phyloP scores from a whole-genome alignment of 2,113 vertebrate species.

The Hippocampus guttulatus region DNA sequence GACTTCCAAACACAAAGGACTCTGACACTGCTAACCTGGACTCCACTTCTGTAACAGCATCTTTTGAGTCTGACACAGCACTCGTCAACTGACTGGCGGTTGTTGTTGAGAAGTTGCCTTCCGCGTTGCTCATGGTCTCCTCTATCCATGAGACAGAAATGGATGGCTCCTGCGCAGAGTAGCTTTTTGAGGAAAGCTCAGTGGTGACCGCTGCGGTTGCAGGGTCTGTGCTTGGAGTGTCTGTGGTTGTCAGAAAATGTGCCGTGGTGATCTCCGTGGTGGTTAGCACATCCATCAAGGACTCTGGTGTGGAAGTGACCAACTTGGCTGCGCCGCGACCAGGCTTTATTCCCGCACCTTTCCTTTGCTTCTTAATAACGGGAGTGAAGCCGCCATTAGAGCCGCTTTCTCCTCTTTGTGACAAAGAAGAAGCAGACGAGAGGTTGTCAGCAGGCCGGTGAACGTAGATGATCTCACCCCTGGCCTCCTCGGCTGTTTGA shows the following conservation, averaged over 20 bases:
- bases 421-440: conserved; percentile 1
- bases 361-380: conserved; percentile 34
- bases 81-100: conserved; percentile 27
- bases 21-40: conserved; percentile 60
- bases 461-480: conserved; percentile 63
- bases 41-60: conserved; percentile 45
- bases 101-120: conserved; percentile 7
- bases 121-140: conserved; percentile 2
- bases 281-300: conserved; percentile 35
- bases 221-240: conserved; percentile 23
- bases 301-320: conserved; percentile 19
- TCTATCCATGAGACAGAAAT: conserved; percentile 58
- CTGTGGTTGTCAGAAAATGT: conserved; percentile 22
- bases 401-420: conserved; percentile 15
- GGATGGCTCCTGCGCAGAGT: conserved; percentile 30
- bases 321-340: conserved; percentile 10
- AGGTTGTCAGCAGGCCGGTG: conserved; percentile 36
- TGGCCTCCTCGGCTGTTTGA: conserved; percentile 54
- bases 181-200: conserved; percentile 20
- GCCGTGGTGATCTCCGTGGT: conserved; percentile 41
- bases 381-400: conserved; percentile 34
- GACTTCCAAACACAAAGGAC: conserved; percentile 52
- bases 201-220: conserved; percentile 9
- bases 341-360: conserved; percentile 8
- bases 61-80: conserved; percentile 7